A percentile compares a stretch with the other conserved stretches of the same genome.
These are phyloP conservation scores for Trypoxylus dichotomus DNA, from an alignment of 1,140 invertebrate genomes.

Conservation along the genomic window DNA sequence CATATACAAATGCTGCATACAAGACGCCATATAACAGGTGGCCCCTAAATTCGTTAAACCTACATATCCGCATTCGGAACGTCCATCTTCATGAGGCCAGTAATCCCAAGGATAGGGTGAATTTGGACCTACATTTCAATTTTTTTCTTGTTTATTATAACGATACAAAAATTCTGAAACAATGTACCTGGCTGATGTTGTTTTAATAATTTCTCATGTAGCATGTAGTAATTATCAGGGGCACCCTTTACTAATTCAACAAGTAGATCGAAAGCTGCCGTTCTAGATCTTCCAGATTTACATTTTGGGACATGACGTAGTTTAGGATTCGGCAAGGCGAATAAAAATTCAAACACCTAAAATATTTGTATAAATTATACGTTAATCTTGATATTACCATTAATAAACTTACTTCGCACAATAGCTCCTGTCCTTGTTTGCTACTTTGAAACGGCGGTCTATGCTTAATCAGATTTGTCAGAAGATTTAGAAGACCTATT, in stretches of 20 bases:
- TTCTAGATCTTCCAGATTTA: conserved; percentile 84
- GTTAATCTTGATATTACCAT: background rate
- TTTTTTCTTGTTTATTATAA: background rate
- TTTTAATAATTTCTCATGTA: conserved; percentile 79
- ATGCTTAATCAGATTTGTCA: conserved; percentile 85
- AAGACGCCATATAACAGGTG: conserved; percentile 96
- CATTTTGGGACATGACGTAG: conserved; percentile 88
- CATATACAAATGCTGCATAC: conserved; percentile 96
- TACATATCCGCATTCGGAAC: conserved; percentile 92
- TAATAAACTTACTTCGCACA: conserved; percentile 60
- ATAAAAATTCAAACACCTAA: conserved; percentile 84
- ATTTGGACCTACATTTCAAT: conserved; percentile 64
- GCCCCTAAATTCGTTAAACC: conserved; percentile 93
- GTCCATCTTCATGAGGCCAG: conserved; percentile 93
- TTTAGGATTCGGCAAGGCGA: conserved; percentile 83
- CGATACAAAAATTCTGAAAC: background rate
- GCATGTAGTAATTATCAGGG: conserved; percentile 81
- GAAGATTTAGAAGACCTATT: conserved; percentile 83
- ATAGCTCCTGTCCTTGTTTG: conserved; percentile 72
- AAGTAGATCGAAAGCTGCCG: conserved; percentile 86
- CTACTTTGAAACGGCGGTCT: conserved; percentile 83
- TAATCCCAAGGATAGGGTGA: conserved; percentile 94
- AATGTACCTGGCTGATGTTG: conserved; percentile 79
- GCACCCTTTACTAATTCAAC: conserved; percentile 83
- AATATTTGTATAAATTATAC: conserved; percentile 34